Evolutionary conservation across 2,797 vertebrate species (phyloP).

Genomic region (Nasua narica): DNA sequence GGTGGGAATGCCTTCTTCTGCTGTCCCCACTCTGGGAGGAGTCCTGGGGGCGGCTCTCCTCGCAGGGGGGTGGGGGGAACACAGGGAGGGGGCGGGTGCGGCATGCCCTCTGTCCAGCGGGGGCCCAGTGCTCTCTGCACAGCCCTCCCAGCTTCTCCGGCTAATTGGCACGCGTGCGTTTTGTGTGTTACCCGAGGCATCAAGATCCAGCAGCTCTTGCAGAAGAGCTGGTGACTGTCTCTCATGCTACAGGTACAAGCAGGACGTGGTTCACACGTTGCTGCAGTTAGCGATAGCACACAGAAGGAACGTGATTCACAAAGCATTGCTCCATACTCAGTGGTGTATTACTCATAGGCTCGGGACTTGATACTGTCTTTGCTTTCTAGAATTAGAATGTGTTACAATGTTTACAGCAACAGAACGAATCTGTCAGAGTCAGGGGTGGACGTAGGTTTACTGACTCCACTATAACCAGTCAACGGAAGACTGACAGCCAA

Average conservation of each 20-base stretch:
- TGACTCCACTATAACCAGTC: rapidly evolving
- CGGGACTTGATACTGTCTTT: background rate
- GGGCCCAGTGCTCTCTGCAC: rapidly evolving
- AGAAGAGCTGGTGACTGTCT: background rate
- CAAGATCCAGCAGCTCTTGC: rapidly evolving
- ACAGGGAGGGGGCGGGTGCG: too few species aligned
- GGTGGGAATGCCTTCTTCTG: background rate
- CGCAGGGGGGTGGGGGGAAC: too few species aligned
- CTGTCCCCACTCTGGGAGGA: background rate
- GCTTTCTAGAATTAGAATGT: background rate
- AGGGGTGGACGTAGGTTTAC: background rate
- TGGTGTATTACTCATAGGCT: too few species aligned
- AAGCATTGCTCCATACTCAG: too few species aligned
- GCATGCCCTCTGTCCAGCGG: background rate
- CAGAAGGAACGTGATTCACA: background rate
- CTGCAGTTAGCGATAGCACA: background rate
- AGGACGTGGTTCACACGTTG: background rate
- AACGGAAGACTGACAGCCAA: too few species aligned
- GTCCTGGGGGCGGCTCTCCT: rapidly evolving
- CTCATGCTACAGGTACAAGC: rapidly evolving
- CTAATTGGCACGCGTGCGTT: rapidly evolving
- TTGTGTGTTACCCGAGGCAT: rapidly evolving
- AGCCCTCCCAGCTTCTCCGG: rapidly evolving
- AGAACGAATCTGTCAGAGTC: background rate
- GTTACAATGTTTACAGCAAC: background rate